These are phyloP conservation scores for Drosophila ezoana DNA, from an alignment of 2,888 invertebrate genomes.

Conservation along the genomic window DNA sequence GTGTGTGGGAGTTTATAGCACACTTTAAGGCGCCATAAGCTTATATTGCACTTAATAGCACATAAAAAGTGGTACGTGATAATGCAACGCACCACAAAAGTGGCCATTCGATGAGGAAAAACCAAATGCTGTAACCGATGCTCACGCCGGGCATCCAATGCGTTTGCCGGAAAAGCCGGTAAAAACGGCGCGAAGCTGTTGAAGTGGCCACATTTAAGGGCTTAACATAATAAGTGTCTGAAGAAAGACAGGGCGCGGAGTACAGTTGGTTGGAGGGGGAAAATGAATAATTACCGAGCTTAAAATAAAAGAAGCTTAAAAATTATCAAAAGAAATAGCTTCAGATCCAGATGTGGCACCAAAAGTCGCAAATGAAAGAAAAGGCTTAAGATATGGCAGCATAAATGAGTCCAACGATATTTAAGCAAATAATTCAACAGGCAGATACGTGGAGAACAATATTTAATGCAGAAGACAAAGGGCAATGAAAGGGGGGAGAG, in stretches of 20 bases:
- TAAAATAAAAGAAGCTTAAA: neutral
- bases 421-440: too few relatives aligned
- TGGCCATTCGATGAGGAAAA: constrained; percentile 56
- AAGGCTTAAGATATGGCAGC: neutral
- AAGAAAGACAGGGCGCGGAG: neutral
- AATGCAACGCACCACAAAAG: constrained; percentile 77
- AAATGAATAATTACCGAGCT: constrained; percentile 3
- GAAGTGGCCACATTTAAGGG: constrained; percentile 33
- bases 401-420: too few relatives aligned
- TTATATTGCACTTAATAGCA: constrained; percentile 80
- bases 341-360: too few relatives aligned
- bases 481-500: too few relatives aligned
- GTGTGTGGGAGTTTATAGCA: constrained; percentile 63
- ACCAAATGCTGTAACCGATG: constrained; percentile 20
- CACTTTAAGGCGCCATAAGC: constrained; percentile 75
- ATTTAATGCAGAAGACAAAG: too few relatives aligned
- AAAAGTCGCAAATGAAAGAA: neutral
- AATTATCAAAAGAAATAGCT: neutral
- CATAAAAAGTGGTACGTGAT: constrained; percentile 76
- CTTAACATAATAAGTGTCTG: constrained; percentile 20
- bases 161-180: neutral
- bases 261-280: neutral
- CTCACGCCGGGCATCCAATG: neutral
- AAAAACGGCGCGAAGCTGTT: constrained; percentile 22
- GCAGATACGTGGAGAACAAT: too few relatives aligned